Evolutionary conservation across 2,113 vertebrate genomes (phyloP).

Genomic region (Ibidorhyncha struthersii): DNA sequence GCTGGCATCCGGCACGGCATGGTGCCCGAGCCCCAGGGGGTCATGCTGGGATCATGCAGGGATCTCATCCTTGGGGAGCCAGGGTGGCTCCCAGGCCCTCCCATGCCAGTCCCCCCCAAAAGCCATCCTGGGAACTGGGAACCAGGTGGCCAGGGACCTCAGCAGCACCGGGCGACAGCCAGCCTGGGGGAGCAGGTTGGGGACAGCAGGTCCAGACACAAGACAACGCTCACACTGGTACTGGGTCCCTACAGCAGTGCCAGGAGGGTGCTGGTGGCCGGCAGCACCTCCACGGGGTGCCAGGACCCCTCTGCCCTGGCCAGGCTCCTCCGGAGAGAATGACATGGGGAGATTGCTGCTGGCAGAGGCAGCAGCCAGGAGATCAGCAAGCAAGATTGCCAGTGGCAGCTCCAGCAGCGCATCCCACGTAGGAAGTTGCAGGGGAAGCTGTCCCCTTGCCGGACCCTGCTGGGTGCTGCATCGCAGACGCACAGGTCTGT

Average conservation of each 20-base stretch:
- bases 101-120: not conserved
- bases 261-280: not conserved
- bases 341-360: not conserved
- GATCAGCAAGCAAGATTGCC: not conserved
- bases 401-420: not conserved
- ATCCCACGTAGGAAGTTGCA: accelerated
- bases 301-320: not conserved
- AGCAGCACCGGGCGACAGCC: not conserved
- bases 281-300: not conserved
- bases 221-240: not conserved
- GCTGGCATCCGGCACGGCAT: not conserved
- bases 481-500: accelerated
- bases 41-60: slow-evolving; percentile 42
- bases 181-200: not conserved
- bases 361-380: accelerated
- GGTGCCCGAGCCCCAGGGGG: not conserved
- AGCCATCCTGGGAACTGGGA: not conserved
- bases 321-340: not conserved
- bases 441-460: not conserved
- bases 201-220: not conserved
- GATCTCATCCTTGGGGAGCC: not conserved
- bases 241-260: not conserved
- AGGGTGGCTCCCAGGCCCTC: accelerated
- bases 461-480: not conserved
- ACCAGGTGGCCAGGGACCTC: accelerated